Evolutionary conservation across 2,113 vertebrate species (phyloP), one percentile per base, ranked within the genome.

Genomic region (Pogonocichla stellata): DNA sequence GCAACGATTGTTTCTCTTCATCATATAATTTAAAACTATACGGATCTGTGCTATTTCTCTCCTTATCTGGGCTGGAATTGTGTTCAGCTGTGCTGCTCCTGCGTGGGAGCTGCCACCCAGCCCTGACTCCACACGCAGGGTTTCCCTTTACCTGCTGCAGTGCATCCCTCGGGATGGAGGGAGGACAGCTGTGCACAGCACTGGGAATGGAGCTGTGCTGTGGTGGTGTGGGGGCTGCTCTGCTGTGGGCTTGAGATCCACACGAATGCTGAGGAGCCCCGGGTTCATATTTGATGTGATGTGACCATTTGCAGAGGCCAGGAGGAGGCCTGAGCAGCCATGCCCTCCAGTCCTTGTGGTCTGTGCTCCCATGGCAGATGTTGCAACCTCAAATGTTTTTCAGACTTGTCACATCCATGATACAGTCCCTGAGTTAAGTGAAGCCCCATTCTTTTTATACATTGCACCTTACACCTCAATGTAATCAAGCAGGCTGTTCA

Each of bases 171-270:
- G 19, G 13, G 53, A 6, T 29, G 81, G 45, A 53, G 43, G 34
- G 42, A 47, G 14, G 10, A 10, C 10, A 48, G 18, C 42, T 43
- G 57, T 3, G 9, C 60, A n/a, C 43, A 29, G 19, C 56, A 19
- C 33, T 23, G 11, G 5, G 6, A 43, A 33, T 2, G 3, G 17
- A 45, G 36, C 1, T n/a, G 51, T 4, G 8, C 17, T 38, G 5
- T 28, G 48, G 3, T 8, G 28, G 11, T 11, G n/a, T 61, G 14
- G 42, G 42, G 28, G 31, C 6, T 19, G 12, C n/a, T 66, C 47
- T 33, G 7, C 2, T 28, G 31, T 16, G 38, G 9, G 4, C 51
- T 33, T 9, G 61, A 61, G 38, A 48, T 7, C 58, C 33, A 38
- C 51, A 45, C 42, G 10, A 57, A 53, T 8, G 26, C 79, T 70